Percentiles rank a stretch among this genome's conserved stretches.
Conservation (phyloP, 2,888 invertebrate genomes). For the Petrolisthes cinctipes region DNA sequence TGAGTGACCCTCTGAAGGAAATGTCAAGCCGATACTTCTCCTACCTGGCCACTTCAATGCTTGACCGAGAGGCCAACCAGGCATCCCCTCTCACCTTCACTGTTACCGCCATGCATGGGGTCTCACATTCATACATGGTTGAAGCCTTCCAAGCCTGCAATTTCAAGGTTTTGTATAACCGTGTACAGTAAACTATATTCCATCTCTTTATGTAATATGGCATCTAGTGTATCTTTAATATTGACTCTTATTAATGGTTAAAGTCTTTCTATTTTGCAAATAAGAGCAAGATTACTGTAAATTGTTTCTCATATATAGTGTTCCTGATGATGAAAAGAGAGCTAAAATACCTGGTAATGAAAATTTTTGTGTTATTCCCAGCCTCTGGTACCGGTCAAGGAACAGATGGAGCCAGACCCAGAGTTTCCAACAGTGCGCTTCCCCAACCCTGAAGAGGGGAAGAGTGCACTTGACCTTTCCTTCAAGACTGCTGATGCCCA, state of each 20-base stretch:
- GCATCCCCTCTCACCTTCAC: slow-evolving; percentile 71
- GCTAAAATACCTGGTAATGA: too few relatives aligned
- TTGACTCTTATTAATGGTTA: too few relatives aligned
- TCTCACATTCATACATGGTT: slow-evolving; percentile 84
- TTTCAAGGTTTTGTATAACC: slow-evolving; percentile 75
- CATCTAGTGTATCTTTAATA: too few relatives aligned
- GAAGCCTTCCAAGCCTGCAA: slow-evolving; percentile 82
- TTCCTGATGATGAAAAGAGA: too few relatives aligned
- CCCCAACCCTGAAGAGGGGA: slow-evolving; percentile 98
- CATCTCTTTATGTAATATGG: too few relatives aligned
- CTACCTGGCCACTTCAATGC: slow-evolving; percentile 74
- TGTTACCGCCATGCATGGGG: slow-evolving; percentile 97
- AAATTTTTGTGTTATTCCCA: slow-evolving; percentile 67
- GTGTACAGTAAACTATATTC: neutral
- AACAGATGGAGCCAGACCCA: slow-evolving; percentile 91
- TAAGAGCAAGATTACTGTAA: too few relatives aligned
- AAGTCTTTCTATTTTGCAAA: too few relatives aligned
- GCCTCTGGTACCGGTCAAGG: slow-evolving; percentile 77
- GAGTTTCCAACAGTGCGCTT: slow-evolving; percentile 97
- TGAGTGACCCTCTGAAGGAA: slow-evolving; percentile 78
- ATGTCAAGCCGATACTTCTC: slow-evolving; percentile 79
- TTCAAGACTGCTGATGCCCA: slow-evolving; percentile 82
- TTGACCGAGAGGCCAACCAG: slow-evolving; percentile 75
- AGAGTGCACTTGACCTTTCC: slow-evolving; percentile 82
- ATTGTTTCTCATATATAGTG: neutral